Conservation (phyloP, 2,797 vertebrate species). For the Clarias fuscus region DNA sequence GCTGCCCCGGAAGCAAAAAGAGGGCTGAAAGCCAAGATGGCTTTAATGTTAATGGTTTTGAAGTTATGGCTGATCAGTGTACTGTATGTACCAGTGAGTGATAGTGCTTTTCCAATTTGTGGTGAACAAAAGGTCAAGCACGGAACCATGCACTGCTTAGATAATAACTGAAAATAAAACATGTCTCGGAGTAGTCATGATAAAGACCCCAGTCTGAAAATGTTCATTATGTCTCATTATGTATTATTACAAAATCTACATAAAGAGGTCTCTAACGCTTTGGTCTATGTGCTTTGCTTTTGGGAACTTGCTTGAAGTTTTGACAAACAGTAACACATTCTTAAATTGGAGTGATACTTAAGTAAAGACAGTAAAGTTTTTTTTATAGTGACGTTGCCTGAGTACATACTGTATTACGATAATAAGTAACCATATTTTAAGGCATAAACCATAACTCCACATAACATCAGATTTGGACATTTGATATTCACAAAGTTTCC, state of each 20-base stretch:
- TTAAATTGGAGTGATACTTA: not conserved
- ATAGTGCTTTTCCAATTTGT: conserved; percentile 12
- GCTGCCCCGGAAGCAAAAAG: too few relatives aligned
- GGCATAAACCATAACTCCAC: not conserved
- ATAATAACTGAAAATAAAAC: not conserved
- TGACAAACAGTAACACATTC: not conserved
- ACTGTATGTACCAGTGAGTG: conserved; percentile 41
- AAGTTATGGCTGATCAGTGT: not conserved
- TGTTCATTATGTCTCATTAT: conserved; percentile 46
- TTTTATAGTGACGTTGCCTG: too few relatives aligned
- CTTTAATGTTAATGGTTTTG: too few relatives aligned
- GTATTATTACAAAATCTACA: conserved; percentile 39
- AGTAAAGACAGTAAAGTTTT: not conserved
- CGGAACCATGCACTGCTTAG: conserved; percentile 5
- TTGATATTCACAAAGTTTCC: conserved; percentile 43
- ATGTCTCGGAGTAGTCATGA: conserved; percentile 29
- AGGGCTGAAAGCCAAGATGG: too few relatives aligned
- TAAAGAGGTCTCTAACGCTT: not conserved
- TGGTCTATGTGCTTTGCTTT: not conserved
- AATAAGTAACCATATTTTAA: not conserved
- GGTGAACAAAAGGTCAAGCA: conserved; percentile 32
- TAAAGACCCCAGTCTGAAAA: conserved; percentile 48
- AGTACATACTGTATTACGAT: not conserved
- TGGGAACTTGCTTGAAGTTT: not conserved
- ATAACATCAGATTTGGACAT: conserved; percentile 26